phyloP scores from a whole-genome alignment of 2,113 vertebrate genomes.

The Lepus timidus region DNA sequence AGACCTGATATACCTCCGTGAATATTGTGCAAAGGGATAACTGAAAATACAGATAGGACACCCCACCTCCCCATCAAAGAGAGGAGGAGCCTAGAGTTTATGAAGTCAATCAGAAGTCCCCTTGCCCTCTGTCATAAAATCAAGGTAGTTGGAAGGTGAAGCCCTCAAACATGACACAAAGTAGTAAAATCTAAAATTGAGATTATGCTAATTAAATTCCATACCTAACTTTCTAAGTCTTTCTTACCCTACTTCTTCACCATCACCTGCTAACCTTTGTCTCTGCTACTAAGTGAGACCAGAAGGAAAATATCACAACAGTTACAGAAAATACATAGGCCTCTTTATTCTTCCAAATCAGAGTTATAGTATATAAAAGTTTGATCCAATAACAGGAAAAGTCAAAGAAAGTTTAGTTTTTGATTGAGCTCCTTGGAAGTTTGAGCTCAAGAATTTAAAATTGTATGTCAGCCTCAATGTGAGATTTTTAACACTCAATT shows the following conservation, averaged over 20 bases:
- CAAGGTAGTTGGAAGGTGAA: background rate
- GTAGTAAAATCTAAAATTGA: background rate
- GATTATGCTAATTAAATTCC: background rate
- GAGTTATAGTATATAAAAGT: background rate
- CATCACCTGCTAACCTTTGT: background rate
- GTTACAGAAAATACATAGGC: background rate
- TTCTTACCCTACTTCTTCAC: background rate
- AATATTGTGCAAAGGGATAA: background rate
- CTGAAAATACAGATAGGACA: background rate
- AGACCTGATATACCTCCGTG: background rate
- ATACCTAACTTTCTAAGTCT: background rate
- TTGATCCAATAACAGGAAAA: background rate
- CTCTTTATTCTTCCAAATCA: background rate
- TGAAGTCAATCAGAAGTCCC: background rate
- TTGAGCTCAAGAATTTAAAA: conserved; percentile 37
- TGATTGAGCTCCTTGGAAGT: background rate
- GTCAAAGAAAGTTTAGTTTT: background rate
- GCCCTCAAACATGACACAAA: background rate
- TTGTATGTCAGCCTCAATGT: background rate
- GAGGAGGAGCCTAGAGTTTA: background rate
- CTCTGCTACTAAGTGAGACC: background rate
- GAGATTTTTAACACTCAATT: background rate
- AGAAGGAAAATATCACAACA: background rate
- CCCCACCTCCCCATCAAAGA: background rate
- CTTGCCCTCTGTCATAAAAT: background rate